Evolutionary conservation across 1,140 invertebrate species (phyloP).

Genomic region (Ceratoteleas bidentatus): DNA sequence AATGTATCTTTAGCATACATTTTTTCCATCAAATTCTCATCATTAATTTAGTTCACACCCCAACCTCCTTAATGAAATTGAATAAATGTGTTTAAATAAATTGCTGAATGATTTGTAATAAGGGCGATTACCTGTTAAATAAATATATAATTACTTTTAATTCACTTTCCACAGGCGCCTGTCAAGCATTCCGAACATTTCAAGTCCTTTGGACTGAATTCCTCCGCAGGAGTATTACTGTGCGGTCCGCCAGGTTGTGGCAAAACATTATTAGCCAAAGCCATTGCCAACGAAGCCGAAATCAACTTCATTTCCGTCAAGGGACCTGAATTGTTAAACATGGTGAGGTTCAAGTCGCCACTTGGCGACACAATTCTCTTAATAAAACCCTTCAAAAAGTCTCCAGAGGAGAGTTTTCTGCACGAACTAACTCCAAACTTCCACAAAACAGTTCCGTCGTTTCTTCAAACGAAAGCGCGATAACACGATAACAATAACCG

Average conservation of each 20-base stretch:
- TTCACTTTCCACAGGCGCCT: conserved; percentile 22
- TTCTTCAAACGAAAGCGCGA: too few relatives aligned
- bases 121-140: too few relatives aligned
- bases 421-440: not conserved
- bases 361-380: not conserved
- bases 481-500: too few relatives aligned
- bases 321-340: conserved; percentile 97
- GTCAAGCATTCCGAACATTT: conserved; percentile 33
- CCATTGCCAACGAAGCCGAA: conserved; percentile 97
- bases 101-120: too few relatives aligned
- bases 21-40: too few relatives aligned
- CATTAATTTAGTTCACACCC: too few relatives aligned
- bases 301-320: conserved; percentile 99
- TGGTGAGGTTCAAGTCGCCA: conserved; percentile 83
- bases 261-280: conserved; percentile 96
- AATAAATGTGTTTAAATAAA: too few relatives aligned
- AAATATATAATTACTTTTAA: too few relatives aligned
- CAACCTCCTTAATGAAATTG: too few relatives aligned
- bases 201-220: conserved; percentile 21
- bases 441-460: too few relatives aligned
- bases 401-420: not conserved
- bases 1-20: too few relatives aligned
- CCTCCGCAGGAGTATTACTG: conserved; percentile 34
- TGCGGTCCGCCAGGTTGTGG: conserved; percentile 82
- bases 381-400: not conserved